Percentiles rank a stretch among this genome's conserved stretches.
Evolutionary conservation across 2,888 invertebrate genomes (phyloP).

Genomic region (Fabriciana adippe): DNA sequence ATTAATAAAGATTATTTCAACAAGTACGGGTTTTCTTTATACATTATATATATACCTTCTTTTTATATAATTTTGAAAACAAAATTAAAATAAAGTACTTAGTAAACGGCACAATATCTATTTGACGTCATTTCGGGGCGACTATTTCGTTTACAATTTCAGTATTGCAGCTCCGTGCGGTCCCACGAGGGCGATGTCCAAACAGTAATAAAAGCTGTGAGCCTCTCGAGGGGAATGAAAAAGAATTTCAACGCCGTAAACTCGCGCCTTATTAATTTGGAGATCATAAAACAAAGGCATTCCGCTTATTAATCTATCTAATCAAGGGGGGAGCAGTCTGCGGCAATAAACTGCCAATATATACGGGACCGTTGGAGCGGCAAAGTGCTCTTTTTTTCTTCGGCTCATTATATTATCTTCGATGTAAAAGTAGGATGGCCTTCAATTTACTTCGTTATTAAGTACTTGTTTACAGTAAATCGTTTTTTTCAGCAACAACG

Average conservation of each 20-base stretch:
- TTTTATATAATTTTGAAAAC: no score
- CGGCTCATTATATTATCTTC: background rate
- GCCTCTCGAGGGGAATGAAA: conserved; percentile 33
- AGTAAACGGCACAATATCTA: conserved; percentile 1
- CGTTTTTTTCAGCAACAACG: background rate
- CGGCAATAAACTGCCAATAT: conserved; percentile 33
- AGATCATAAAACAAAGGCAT: conserved; percentile 43
- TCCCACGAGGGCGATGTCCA: conserved; percentile 37
- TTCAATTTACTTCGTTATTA: background rate
- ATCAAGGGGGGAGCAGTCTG: conserved; percentile 38
- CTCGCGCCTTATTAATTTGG: conserved; percentile 47
- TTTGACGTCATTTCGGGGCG: conserved; percentile 2
- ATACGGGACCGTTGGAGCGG: conserved; percentile 32
- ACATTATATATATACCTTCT: no score
- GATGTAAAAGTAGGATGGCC: background rate
- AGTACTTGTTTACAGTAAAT: background rate
- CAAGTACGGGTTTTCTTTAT: no score
- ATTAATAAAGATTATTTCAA: no score
- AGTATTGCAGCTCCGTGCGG: conserved; percentile 23
- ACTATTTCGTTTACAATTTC: conserved; percentile 29
- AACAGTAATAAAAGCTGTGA: conserved; percentile 42
- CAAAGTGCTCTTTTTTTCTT: conserved; percentile 33
- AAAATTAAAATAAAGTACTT: background rate
- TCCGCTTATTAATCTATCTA: conserved; percentile 46
- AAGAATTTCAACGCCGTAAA: conserved; percentile 39